Evolutionary conservation across 2,888 invertebrate genomes (phyloP).

Genomic region (Drosophila quinaria): DNA sequence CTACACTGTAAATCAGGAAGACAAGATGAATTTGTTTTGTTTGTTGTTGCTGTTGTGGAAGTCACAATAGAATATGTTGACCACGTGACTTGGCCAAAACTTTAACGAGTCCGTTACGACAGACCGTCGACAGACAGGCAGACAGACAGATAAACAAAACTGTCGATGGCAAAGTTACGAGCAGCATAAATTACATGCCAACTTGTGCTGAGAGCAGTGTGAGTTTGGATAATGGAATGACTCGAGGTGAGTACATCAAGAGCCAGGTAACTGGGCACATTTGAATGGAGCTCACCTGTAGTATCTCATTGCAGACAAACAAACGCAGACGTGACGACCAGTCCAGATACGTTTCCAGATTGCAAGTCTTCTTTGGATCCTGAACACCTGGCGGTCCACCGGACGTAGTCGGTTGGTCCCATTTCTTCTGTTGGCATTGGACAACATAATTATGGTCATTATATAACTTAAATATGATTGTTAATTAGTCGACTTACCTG

Average conservation of each 20-base stretch:
- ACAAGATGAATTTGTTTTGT: constrained; percentile 30
- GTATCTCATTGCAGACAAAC: constrained; percentile 86
- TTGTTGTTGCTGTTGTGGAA: constrained; percentile 23
- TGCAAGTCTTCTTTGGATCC: constrained; percentile 86
- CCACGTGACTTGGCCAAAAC: constrained; percentile 67
- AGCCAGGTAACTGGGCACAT: constrained; percentile 46
- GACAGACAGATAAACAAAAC: constrained; percentile 64
- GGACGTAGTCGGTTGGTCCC: constrained; percentile 76
- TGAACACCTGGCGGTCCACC: constrained; percentile 48
- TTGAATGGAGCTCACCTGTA: constrained; percentile 82
- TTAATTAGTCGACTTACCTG: constrained; percentile 74
- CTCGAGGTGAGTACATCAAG: constrained; percentile 33
- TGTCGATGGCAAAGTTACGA: constrained; percentile 65
- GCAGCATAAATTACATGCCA: constrained; percentile 68
- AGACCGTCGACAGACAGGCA: constrained; percentile 49
- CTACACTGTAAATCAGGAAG: constrained; percentile 75
- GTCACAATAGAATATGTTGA: constrained; percentile 17
- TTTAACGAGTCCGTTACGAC: constrained; percentile 58
- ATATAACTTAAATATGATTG: neutral
- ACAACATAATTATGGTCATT: neutral
- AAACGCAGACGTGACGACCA: constrained; percentile 85
- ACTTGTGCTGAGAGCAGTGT: neutral
- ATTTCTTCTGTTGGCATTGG: constrained; percentile 43
- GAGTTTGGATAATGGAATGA: constrained; percentile 20
- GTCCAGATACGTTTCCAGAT: constrained; percentile 85